Evolutionary conservation across 2,113 vertebrate species (phyloP), one percentile per base, ranked within the genome.

Genomic region (Pteropus alecto): DNA sequence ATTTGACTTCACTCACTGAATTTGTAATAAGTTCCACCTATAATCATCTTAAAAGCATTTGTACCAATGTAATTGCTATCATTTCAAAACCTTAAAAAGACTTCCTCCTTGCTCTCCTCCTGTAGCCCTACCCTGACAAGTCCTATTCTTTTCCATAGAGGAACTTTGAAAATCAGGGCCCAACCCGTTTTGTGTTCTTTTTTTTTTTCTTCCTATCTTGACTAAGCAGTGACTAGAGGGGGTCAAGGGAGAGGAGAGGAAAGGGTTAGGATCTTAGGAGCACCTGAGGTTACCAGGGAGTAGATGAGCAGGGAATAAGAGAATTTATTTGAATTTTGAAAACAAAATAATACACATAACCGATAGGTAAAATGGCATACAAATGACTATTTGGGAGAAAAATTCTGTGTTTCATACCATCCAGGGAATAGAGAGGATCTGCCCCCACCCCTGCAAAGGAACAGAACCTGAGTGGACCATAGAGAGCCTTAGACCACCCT

Each of bases 11-110:
- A 51, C 93, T 96, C 30, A 22, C 61, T 96, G 98, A 96, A 94
- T 98, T 87, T 91, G 63, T 96, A 95, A 94, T 87, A 87, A 96
- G 93, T 96, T 86, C 96, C 86, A 96, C 96, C 95, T 93, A 68
- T 93, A 96, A 97, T 96, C 96, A 93, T 96, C 90, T 94, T 96
- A 94, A 97, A 97, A 98, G 95, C 94, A 89, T 96, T 94, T 26
- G 51, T 87, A 78, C 73, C 73, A 16, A 41, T 93, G 88, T 97
- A 96, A 98, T 91, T 87, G 86, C 97, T 96, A 61, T 96, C 95
- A 93, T 95, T 97, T 95, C 90, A 94, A 89, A 98, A 41, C 63
- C 86, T 93, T 73, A 67, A 86, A 87, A 93, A 97, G 85, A 95
- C n/a, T 76, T 89, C 70, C 78, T 96, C 73, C 51, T 12, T 77